Conservation (phyloP, 2,113 vertebrate genomes). For the Formicarius rufipectus region DNA sequence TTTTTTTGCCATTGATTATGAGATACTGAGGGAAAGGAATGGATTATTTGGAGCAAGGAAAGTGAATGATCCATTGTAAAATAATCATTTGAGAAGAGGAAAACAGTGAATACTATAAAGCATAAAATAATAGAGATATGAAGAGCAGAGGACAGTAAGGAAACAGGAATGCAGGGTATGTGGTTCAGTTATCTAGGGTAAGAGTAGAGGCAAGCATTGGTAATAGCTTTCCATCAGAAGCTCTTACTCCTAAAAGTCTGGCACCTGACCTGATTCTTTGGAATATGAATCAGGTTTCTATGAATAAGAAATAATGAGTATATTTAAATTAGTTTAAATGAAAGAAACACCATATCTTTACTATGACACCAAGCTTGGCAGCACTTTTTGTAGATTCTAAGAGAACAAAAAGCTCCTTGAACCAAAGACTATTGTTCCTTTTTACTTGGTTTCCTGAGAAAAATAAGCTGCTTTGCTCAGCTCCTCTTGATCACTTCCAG, state of each 20-base stretch:
- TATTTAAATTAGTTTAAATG: constrained; percentile 51
- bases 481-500: constrained; percentile 33
- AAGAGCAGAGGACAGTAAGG: background rate
- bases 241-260: constrained; percentile 8
- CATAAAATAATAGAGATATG: background rate
- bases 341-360: constrained; percentile 30
- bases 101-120: background rate
- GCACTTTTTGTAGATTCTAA: background rate
- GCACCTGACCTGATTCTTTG: constrained; percentile 45
- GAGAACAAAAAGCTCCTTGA: constrained; percentile 38
- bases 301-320: constrained; percentile 45
- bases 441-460: constrained; percentile 11
- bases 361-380: background rate
- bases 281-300: constrained; percentile 29
- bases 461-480: constrained; percentile 25
- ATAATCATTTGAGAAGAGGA: background rate
- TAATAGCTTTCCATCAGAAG: constrained; percentile 28
- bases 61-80: background rate
- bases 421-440: constrained; percentile 22
- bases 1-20: background rate
- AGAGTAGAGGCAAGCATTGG: background rate
- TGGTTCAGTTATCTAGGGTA: background rate
- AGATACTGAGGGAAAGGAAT: background rate
- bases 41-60: background rate
- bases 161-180: background rate